These are phyloP conservation scores for Sebastes kiyomatsui DNA, from an alignment of 2,797 vertebrate species.

Conservation along the genomic window DNA sequence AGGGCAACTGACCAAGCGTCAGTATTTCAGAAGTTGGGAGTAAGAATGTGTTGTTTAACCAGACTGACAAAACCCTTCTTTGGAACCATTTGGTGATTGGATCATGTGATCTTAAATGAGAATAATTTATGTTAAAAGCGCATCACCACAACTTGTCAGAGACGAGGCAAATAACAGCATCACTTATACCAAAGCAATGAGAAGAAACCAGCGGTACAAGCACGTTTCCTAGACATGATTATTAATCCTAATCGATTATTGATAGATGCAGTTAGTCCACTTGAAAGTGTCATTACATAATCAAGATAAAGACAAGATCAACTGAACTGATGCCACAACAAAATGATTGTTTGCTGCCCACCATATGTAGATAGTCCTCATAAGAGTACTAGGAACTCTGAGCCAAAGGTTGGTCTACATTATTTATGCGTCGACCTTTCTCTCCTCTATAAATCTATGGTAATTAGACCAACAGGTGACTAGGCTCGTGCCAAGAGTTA, in stretches of 20 bases:
- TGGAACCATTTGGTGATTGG: background rate
- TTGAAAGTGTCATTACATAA: too few species aligned
- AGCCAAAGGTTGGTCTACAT: background rate
- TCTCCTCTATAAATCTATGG: background rate
- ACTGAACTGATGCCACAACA: too few species aligned
- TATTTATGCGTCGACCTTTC: background rate
- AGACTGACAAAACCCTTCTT: background rate
- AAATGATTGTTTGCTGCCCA: too few species aligned
- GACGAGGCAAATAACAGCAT: background rate
- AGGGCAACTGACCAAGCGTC: too few species aligned
- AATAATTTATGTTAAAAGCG: background rate
- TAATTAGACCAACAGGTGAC: constrained; percentile 2
- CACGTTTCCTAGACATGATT: too few species aligned
- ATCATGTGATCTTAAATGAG: background rate
- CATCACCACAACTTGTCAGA: background rate
- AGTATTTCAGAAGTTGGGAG: too few species aligned
- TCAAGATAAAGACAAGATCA: too few species aligned
- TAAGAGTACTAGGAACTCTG: background rate
- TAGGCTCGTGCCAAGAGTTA: background rate
- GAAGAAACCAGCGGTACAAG: too few species aligned
- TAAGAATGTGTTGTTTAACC: background rate
- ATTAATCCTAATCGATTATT: too few species aligned
- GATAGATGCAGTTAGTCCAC: too few species aligned
- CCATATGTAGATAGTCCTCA: too few species aligned
- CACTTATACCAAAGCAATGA: background rate